These are phyloP conservation scores for Notamacropus eugenii DNA, from an alignment of 2,797 vertebrate genomes.

Conservation along the genomic window DNA sequence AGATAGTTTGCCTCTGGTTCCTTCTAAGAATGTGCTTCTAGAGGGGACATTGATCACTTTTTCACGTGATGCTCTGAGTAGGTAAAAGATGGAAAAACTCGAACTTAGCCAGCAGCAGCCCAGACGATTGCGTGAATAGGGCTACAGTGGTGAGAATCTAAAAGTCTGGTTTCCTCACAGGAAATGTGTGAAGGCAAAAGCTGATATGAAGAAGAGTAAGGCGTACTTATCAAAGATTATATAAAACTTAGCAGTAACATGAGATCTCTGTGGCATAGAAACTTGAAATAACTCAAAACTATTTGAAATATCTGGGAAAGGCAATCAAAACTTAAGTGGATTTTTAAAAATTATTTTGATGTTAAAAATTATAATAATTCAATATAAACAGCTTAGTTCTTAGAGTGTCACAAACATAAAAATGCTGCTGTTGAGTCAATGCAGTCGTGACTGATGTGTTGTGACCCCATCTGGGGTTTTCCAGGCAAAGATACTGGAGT, in stretches of 20 bases:
- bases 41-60: conserved; percentile 9
- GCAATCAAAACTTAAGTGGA: background rate
- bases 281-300: conserved; percentile 4
- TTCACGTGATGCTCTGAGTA: conserved; percentile 26
- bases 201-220: conserved; percentile 42
- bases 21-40: background rate
- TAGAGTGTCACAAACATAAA: background rate
- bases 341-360: background rate
- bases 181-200: conserved; percentile 53
- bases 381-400: background rate
- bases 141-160: conserved; percentile 50
- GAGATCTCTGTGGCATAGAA: background rate
- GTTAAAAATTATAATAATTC: background rate
- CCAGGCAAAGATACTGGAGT: background rate
- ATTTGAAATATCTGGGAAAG: background rate
- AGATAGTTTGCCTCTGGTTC: conserved; percentile 29
- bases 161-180: conserved; percentile 56
- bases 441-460: background rate
- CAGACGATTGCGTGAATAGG: conserved; percentile 51
- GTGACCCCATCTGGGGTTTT: background rate
- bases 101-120: conserved; percentile 59
- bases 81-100: conserved; percentile 23
- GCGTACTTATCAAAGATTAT: background rate
- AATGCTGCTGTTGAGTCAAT: background rate
- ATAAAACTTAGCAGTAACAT: conserved; percentile 1